Conservation (phyloP, 2,113 vertebrate genomes). For the Lagenorhynchus albirostris region DNA sequence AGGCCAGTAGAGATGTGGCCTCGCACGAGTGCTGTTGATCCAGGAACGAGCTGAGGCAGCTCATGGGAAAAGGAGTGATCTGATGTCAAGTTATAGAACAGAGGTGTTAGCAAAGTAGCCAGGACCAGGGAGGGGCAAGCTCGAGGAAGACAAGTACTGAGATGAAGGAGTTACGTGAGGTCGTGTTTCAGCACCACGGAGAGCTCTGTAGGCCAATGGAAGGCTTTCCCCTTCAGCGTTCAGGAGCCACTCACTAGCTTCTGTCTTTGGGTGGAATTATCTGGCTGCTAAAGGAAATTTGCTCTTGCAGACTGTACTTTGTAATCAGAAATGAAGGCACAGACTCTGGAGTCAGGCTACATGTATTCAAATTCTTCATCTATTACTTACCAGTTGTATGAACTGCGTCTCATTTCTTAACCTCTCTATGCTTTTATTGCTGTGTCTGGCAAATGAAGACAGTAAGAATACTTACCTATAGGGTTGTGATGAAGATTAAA, state of each 20-base stretch:
- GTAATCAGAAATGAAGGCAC: not conserved
- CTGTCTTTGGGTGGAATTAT: not conserved
- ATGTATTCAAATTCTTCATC: not conserved
- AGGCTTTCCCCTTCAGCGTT: accelerated
- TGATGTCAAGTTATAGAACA: not conserved
- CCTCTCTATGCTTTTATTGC: not conserved
- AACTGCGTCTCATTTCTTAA: not conserved
- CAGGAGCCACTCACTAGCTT: not conserved
- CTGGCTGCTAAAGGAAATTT: not conserved
- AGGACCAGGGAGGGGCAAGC: not conserved
- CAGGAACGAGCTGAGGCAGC: not conserved
- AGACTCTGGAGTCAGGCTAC: not conserved
- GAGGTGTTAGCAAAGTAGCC: not conserved
- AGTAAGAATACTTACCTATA: not conserved
- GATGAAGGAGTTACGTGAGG: accelerated
- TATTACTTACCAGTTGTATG: not conserved
- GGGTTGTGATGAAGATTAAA: not conserved
- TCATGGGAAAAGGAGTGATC: not conserved
- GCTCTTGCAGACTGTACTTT: not conserved
- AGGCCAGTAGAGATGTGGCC: not conserved
- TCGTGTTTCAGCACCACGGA: not conserved
- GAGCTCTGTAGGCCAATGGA: not conserved
- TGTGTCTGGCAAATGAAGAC: not conserved
- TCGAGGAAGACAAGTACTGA: not conserved
- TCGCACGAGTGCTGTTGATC: not conserved